These are phyloP conservation scores for Ceyx melanurus DNA, from an alignment of 2,113 vertebrate genomes.

Conservation along the genomic window DNA sequence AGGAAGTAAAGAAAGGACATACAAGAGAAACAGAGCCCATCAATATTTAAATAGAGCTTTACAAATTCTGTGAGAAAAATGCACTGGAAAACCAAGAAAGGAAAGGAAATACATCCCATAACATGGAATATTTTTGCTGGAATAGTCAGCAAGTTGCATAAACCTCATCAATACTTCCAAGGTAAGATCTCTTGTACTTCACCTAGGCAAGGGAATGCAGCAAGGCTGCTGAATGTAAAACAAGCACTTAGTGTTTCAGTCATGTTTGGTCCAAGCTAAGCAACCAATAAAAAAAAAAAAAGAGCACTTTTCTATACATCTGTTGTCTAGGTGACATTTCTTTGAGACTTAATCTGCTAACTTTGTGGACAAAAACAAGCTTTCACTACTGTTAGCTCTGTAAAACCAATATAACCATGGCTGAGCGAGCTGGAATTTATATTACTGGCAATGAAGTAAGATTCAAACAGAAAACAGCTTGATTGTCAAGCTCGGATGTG, in stretches of 20 bases:
- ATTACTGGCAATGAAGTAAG: slow-evolving; percentile 53
- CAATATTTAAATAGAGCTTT: background rate
- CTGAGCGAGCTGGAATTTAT: slow-evolving; percentile 55
- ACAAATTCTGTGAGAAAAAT: background rate
- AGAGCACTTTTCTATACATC: background rate
- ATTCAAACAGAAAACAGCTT: slow-evolving; percentile 50
- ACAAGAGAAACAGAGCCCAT: background rate
- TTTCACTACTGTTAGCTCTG: slow-evolving; percentile 49
- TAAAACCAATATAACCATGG: slow-evolving; percentile 35
- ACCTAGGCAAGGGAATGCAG: background rate
- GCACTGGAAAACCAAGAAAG: background rate
- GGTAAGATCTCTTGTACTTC: background rate
- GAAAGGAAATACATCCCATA: background rate
- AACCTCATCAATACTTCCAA: background rate
- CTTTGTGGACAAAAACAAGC: slow-evolving; percentile 19
- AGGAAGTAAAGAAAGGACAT: background rate
- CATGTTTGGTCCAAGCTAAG: background rate
- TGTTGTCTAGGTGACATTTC: background rate
- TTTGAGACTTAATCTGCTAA: slow-evolving; percentile 15
- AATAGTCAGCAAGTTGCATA: background rate
- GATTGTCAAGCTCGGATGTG: slow-evolving; percentile 25
- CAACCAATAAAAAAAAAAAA: background rate
- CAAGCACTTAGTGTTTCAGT: background rate
- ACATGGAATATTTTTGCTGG: background rate
- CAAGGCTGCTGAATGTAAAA: background rate